These are phyloP conservation scores for Drosophila hawaiiensis DNA, from an alignment of 2,888 invertebrate genomes.

Conservation along the genomic window DNA sequence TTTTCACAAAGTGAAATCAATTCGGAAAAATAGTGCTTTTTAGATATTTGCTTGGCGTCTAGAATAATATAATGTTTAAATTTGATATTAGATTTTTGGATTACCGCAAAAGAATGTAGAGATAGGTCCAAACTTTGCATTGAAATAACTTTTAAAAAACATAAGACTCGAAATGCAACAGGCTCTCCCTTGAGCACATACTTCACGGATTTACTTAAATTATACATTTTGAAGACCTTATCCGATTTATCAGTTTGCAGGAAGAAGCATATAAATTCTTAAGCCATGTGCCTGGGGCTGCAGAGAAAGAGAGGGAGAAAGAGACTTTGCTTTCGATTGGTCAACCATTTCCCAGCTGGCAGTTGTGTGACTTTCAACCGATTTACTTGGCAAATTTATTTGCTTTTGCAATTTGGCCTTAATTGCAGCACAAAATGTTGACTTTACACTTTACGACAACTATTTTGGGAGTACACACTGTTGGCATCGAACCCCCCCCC, in stretches of 20 bases:
- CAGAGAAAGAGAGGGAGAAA: background rate
- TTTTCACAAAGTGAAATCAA: background rate
- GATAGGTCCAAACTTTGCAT: background rate
- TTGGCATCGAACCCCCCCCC: background rate
- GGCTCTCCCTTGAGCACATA: background rate
- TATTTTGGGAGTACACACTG: slow-evolving; percentile 45
- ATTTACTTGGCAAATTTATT: slow-evolving; percentile 70
- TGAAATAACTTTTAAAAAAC: background rate
- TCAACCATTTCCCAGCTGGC: slow-evolving; percentile 25
- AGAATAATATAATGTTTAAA: background rate
- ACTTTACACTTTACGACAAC: slow-evolving; percentile 71
- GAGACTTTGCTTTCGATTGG: slow-evolving; percentile 16
- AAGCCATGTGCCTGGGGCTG: background rate
- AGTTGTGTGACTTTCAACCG: slow-evolving; percentile 56
- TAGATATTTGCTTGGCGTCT: background rate
- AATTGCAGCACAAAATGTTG: slow-evolving; percentile 76
- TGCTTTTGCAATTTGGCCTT: slow-evolving; percentile 67
- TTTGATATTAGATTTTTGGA: background rate
- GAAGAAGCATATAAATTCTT: background rate
- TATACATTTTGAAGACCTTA: background rate
- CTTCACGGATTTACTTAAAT: background rate
- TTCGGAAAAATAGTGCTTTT: background rate
- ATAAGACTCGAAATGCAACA: background rate
- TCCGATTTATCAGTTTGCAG: slow-evolving; percentile 14
- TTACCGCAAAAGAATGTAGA: background rate